Evolutionary conservation across 2,113 vertebrate species (phyloP).

Genomic region (Lichenostomus cassidix): DNA sequence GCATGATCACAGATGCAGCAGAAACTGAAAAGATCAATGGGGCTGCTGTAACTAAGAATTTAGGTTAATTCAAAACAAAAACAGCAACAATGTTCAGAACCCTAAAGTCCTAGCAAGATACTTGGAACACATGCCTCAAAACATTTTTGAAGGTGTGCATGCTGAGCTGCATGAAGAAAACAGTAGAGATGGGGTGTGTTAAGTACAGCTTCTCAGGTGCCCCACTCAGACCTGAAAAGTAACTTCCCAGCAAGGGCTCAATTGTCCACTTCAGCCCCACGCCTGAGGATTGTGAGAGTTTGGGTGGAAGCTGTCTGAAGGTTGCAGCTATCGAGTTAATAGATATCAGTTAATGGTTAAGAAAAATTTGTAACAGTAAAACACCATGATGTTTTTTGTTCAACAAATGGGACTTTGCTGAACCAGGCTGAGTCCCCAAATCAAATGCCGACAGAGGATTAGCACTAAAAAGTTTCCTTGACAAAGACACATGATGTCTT

Average conservation of each 20-base stretch:
- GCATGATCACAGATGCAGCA: neutral
- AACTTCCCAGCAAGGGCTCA: neutral
- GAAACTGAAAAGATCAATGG: neutral
- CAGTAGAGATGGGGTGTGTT: neutral
- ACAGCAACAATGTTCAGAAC: neutral
- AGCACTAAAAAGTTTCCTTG: neutral
- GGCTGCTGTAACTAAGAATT: neutral
- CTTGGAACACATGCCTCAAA: neutral
- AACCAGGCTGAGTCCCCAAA: too few species aligned
- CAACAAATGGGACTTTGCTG: too few species aligned
- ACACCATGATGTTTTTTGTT: too few species aligned
- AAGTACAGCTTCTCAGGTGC: neutral
- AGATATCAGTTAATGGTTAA: too few species aligned
- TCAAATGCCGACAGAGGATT: too few species aligned
- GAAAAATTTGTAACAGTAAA: too few species aligned
- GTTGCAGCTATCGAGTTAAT: too few species aligned
- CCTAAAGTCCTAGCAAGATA: neutral
- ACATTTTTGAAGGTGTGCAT: neutral
- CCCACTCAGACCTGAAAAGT: neutral
- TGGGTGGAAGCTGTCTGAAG: too few species aligned
- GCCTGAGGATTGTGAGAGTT: accelerated
- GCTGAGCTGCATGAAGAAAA: neutral
- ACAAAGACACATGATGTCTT: neutral
- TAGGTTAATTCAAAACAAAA: neutral
- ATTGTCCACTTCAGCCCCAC: neutral